phyloP scores from a whole-genome alignment of 2,797 vertebrate genomes.

The Urophycis tenuis region DNA sequence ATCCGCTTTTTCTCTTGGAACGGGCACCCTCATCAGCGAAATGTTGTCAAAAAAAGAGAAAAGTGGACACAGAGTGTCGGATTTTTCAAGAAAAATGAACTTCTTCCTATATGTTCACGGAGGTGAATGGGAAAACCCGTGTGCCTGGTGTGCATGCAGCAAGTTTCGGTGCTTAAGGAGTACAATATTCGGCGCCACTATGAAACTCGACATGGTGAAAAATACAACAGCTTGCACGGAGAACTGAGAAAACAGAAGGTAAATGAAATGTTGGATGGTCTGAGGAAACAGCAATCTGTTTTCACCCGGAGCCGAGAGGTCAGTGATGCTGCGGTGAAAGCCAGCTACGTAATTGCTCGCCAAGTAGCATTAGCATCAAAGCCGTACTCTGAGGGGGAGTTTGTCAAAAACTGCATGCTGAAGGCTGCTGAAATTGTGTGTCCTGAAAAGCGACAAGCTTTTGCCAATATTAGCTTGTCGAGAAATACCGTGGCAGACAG shows the following conservation, averaged over 20 bases:
- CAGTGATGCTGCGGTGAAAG: constrained; percentile 22
- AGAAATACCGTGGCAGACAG: constrained; percentile 8
- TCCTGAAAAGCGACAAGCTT: constrained; percentile 24
- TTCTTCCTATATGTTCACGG: constrained; percentile 23
- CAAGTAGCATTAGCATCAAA: constrained; percentile 26
- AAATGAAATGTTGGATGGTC: constrained; percentile 22
- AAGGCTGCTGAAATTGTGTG: constrained; percentile 28
- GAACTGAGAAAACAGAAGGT: constrained; percentile 23
- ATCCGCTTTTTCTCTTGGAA: constrained; percentile 3
- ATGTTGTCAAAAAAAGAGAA: constrained; percentile 24
- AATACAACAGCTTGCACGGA: constrained; percentile 22
- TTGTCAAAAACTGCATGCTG: constrained; percentile 26
- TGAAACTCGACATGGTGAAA: constrained; percentile 26
- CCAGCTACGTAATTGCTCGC: constrained; percentile 16
- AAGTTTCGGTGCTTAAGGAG: constrained; percentile 22
- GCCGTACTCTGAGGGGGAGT: constrained; percentile 21
- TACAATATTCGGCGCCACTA: too few species aligned
- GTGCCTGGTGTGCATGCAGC: constrained; percentile 25
- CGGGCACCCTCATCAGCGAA: constrained; percentile 21
- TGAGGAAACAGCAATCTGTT: constrained; percentile 27
- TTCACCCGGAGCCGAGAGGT: constrained; percentile 13
- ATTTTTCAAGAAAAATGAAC: constrained; percentile 28
- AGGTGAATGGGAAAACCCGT: constrained; percentile 21
- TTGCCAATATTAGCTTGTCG: constrained; percentile 3
- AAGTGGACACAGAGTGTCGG: constrained; percentile 23